Evolutionary conservation across 2,888 invertebrate species (phyloP).

Genomic region (Eudemis profundana): DNA sequence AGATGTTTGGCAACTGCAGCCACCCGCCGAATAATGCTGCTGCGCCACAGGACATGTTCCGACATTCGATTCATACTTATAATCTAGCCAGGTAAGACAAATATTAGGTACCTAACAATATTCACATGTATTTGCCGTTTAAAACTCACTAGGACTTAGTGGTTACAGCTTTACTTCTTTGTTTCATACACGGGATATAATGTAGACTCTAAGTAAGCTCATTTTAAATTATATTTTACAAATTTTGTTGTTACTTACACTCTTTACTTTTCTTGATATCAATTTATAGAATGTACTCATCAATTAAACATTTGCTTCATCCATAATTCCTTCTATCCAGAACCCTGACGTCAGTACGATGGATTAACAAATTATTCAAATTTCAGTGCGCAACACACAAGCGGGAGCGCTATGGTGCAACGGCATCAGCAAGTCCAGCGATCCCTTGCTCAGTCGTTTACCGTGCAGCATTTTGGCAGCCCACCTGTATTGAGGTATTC

Average conservation of each 20-base stretch:
- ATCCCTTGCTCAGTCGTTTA: conserved; percentile 77
- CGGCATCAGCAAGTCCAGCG: conserved; percentile 77
- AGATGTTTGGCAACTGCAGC: conserved; percentile 96
- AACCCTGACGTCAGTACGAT: conserved; percentile 1
- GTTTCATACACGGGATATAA: no score
- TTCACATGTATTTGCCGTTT: no score
- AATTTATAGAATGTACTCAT: conserved; percentile 34
- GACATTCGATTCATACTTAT: conserved; percentile 94
- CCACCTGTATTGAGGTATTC: conserved; percentile 70
- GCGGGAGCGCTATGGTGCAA: conserved; percentile 66
- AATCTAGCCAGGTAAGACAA: conserved; percentile 80
- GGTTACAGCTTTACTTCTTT: no score
- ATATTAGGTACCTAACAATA: background rate
- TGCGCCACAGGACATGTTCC: conserved; percentile 90
- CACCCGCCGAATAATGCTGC: conserved; percentile 87
- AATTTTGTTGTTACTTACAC: background rate
- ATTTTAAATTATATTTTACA: no score
- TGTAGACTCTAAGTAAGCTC: no score
- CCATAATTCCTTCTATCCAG: conserved; percentile 10
- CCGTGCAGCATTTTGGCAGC: conserved; percentile 78
- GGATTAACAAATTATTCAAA: conserved; percentile 2
- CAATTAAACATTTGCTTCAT: conserved; percentile 33
- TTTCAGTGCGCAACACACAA: conserved; percentile 72
- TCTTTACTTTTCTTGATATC: conserved; percentile 4
- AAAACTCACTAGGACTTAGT: no score